Conservation (phyloP, 2,797 vertebrate genomes). For the Chelonia mydas region DNA sequence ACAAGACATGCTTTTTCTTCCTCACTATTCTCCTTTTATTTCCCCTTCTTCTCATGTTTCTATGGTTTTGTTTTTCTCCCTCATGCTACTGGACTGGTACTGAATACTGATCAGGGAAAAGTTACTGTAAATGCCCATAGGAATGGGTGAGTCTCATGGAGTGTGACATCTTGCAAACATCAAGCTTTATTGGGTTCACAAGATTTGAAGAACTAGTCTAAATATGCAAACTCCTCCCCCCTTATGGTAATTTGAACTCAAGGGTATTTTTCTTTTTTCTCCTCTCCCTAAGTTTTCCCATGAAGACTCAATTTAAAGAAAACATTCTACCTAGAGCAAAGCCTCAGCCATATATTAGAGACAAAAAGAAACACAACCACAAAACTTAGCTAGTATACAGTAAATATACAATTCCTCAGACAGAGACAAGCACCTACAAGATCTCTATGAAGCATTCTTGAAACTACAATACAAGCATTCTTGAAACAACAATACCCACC, state of each 20-base stretch:
- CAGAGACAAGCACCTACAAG: no score
- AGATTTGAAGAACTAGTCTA: neutral
- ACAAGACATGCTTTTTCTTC: conserved; percentile 14
- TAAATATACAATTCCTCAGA: neutral
- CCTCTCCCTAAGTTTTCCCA: neutral
- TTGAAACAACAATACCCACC: no score
- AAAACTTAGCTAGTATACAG: neutral
- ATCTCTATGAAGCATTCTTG: no score
- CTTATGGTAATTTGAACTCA: neutral
- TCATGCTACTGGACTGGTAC: neutral
- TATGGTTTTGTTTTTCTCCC: neutral
- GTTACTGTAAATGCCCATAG: neutral
- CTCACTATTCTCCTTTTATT: conserved; percentile 43
- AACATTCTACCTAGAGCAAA: neutral
- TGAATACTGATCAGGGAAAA: conserved; percentile 51
- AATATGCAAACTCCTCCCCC: neutral
- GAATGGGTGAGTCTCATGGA: neutral
- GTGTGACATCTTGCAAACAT: neutral
- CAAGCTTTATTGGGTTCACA: neutral
- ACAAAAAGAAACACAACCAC: neutral
- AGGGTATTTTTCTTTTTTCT: neutral
- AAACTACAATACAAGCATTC: no score
- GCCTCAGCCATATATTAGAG: neutral
- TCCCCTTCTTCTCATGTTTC: conserved; percentile 9
- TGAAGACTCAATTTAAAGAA: neutral